Evolutionary conservation across 2,797 vertebrate species (phyloP), one percentile per base, ranked within the genome.

Genomic region (Eidolon dupreanum): DNA sequence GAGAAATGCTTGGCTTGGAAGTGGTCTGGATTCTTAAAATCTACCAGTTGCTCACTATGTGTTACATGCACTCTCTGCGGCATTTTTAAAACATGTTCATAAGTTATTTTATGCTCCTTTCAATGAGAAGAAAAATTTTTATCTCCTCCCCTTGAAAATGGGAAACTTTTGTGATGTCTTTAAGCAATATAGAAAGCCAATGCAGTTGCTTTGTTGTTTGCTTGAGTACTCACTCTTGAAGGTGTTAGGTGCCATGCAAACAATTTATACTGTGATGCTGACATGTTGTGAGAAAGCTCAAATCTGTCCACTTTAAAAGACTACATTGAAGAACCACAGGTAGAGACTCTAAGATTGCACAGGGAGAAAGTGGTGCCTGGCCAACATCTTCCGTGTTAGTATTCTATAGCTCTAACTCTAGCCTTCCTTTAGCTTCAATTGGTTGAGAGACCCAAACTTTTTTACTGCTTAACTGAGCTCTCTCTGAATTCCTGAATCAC

Each of bases 401-500:
- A 5, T n/a, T 6, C 7, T 3, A 13, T 7, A 2, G 4, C 6
- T 57, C 22, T 89, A 49, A 24, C 13, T 43, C 22, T 7, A 68
- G 6, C 2, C 17, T 63, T 26, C 3, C 8, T n/a, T 43, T 36
- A 19, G 5, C 5, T n/a, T 1, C 19, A 79, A 31, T 0, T 81
- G 5, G 28, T 74, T 75, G 55, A 75, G 12, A 36, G 4, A 65
- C 3, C 1, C 16, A 24, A 36, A 28, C 2, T 61, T 3, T 66
- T 59, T 66, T 59, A n/a, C 5, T 2, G 10, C 1, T 2, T 51
- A 15, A 2, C 1, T 66, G 28, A 77, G 7, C 3, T 49, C 8
- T 79, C 77, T 66, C 33, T 81, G 65, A 93, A 73, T 75, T 96
- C 20, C 33, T 19, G 20, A 89, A 79, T 41, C 59, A 92, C 41